Evolutionary conservation across 2,888 invertebrate genomes (phyloP).

Genomic region (Nephrotoma guestfalica): DNA sequence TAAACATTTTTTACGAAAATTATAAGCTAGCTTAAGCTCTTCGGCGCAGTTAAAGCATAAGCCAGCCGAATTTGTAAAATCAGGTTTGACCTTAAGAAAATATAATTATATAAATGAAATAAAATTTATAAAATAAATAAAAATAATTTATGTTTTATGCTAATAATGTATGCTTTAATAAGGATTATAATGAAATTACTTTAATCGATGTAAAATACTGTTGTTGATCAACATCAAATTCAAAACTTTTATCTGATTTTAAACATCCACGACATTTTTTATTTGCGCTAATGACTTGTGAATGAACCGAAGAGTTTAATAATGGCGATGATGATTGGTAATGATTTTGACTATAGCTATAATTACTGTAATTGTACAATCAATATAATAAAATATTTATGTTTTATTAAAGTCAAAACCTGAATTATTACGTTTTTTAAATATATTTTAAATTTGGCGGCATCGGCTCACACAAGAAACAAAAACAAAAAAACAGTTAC

Average conservation of each 20-base stretch:
- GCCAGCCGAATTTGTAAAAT: background rate
- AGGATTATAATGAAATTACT: background rate
- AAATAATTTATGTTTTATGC: background rate
- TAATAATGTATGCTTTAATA: background rate
- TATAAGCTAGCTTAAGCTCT: background rate
- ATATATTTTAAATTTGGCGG: background rate
- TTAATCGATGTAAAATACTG: background rate
- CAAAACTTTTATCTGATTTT: background rate
- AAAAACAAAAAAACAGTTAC: background rate
- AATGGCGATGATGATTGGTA: background rate
- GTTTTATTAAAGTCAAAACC: background rate
- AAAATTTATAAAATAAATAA: background rate
- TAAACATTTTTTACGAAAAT: background rate
- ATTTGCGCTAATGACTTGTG: background rate
- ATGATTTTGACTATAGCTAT: background rate
- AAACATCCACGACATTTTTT: background rate
- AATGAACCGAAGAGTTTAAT: background rate
- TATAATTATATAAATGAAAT: background rate
- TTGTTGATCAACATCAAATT: background rate
- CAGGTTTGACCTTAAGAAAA: background rate
- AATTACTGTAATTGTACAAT: background rate
- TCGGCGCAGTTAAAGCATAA: background rate
- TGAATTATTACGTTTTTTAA: background rate
- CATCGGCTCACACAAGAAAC: background rate
- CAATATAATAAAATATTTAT: background rate